Base-by-base conservation (phyloP, 2,888 invertebrate species). In the Eubasilissa splendida region DNA sequence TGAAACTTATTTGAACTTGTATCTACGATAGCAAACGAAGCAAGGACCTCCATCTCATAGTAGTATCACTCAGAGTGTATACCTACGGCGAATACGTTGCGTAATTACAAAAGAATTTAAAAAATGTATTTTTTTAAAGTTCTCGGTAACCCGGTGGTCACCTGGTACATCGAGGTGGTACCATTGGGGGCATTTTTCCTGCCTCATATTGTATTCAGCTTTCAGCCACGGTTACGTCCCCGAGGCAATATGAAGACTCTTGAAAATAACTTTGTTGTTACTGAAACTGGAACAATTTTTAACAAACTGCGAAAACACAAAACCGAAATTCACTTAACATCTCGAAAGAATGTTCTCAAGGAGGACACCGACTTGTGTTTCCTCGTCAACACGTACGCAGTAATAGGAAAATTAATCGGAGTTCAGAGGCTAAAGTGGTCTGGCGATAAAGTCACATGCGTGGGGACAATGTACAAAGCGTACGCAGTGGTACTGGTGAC, bases 381-480 rank as follows among this genome's bases (percentile, higher is more conserved):
- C 53, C 12, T 77, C 5, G 59, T 70, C 2, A 60, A 77, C 12
- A 42, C 73, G 4, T 74, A 77, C 12, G 12, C 58, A 22, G 10
- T 77, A 3, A 22, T 58, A 56, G 56, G 42, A 3, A 73, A 77
- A 77, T 4, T 73, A 66, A 63, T 77, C 11, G 80, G 80, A 54
- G 31, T 77, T 3, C 80, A 77, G 63, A 80, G 65, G 33, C n/a
- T 66, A 31, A 50, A 22, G 50, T 31, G 54, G 12, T 50, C 56
- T 52, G 58, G 58, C 8, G 54, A 58, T 4, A 74, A 77, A 56
- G 52, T 76, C 14, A 42, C 42, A 1, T 42, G 54, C n/a, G 14
- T 80, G 3, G 58, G 52, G 9, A 73, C 31, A 58, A n/a, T 33
- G 0, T 73, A 77, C 50, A 80, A 80, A 65, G 5, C 14, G n/a